phyloP scores from a whole-genome alignment of 2,797 vertebrate genomes.

The Enoplosus armatus region DNA sequence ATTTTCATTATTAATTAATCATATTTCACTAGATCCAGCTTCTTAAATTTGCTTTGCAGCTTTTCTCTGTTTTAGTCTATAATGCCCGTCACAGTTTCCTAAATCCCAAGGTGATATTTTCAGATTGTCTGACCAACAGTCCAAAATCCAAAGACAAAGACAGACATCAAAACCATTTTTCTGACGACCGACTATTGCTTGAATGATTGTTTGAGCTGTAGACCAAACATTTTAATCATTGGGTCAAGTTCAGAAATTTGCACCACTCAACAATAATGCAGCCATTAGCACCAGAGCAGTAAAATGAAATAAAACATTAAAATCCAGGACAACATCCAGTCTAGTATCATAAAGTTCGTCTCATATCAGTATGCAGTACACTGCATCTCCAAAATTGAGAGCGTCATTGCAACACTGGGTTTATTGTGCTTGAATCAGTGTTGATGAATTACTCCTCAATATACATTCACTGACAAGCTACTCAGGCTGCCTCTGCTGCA shows the following conservation, averaged over 20 bases:
- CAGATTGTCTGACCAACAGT: background rate
- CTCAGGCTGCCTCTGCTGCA: constrained; percentile 37
- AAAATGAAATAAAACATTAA: background rate
- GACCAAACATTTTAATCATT: background rate
- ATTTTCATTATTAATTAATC: background rate
- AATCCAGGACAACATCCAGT: background rate
- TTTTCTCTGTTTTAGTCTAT: background rate
- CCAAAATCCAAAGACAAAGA: background rate
- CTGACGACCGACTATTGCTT: too few species aligned
- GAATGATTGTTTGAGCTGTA: background rate
- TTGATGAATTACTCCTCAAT: constrained; percentile 15
- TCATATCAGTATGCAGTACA: background rate
- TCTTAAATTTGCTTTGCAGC: background rate
- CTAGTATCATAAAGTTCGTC: background rate
- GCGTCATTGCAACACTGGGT: background rate
- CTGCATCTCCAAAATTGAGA: background rate
- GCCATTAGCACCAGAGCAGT: background rate
- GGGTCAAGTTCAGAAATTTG: background rate
- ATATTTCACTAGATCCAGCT: background rate
- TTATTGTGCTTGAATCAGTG: constrained; percentile 18
- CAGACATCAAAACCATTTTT: background rate
- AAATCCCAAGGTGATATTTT: background rate
- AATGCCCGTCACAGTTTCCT: background rate
- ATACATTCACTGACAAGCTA: constrained; percentile 16
- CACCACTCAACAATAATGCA: background rate